Evolutionary conservation across 2,797 vertebrate species (phyloP), one percentile per base, ranked within the genome.

Genomic region (Decapterus maruadsi): DNA sequence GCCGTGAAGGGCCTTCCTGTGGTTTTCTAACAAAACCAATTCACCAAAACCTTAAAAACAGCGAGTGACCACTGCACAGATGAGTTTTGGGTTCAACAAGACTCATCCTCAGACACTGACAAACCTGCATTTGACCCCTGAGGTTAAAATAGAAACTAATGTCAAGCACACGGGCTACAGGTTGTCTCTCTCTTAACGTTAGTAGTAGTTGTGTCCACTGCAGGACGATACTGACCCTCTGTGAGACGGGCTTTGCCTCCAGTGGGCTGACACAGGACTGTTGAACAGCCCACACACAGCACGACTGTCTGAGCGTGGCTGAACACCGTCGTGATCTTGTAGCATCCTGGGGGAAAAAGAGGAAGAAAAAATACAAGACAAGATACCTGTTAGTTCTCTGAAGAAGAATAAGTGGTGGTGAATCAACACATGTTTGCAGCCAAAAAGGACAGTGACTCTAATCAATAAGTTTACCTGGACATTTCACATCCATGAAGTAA

Each of bases 241-340:
- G 98, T 98, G 60, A 99, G 97, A 61, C 97, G 97, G 70, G 98
- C 97, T 92, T 99, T 99, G 60, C 97, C 98, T 87, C 97, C 97
- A 0, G 97, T 99, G 1, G 98, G 97, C 93, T 99, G 97, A 82
- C 98, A 99, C 80, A 99, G 89, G 64, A 99, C 96, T 20, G 97
- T 98, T 54, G 97, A 97, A 75, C 97, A 98, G 36, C 97, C 97
- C 2, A 99, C 96, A 82, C 97, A 98, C 80, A 99, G 93, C 83
- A 98, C 97, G 22, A 98, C 97, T 0, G 97, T 99, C 93, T 98
- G 97, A 72, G 97, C 97, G 6, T 99, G 98, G 89, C 98, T 99
- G 94, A 99, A 99, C 69, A 99, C 98, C 0, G 97, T 99, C 77
- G 97, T 99, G 86, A 99, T 99, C 94, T 98, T 99, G 92, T 98